phyloP scores from a whole-genome alignment of 2,113 vertebrate species.

The Hirundichthys speculiger region DNA sequence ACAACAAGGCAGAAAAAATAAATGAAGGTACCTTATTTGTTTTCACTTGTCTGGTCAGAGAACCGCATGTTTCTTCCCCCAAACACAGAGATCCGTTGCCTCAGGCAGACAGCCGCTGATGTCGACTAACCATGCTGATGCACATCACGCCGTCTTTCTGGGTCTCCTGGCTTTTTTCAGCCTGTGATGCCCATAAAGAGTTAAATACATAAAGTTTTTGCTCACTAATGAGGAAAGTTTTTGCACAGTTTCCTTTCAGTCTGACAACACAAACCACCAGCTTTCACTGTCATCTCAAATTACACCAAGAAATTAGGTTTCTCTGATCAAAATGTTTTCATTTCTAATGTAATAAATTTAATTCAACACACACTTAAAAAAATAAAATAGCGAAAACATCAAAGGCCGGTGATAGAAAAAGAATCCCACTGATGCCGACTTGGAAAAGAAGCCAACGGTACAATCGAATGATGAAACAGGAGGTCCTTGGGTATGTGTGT shows the following conservation, averaged over 20 bases:
- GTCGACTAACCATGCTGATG: too few relatives aligned
- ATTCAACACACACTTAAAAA: slow-evolving; percentile 31
- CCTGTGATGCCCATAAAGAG: not conserved
- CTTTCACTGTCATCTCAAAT: slow-evolving; percentile 28
- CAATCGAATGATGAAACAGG: slow-evolving; percentile 51
- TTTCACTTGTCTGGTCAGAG: too few relatives aligned
- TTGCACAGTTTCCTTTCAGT: slow-evolving; percentile 28
- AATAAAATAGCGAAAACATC: slow-evolving; percentile 48
- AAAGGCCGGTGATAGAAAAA: slow-evolving; percentile 45
- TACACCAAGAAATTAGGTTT: slow-evolving; percentile 23
- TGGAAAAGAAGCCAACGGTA: slow-evolving; percentile 52
- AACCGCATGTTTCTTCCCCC: too few relatives aligned
- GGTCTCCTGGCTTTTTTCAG: not conserved
- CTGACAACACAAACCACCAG: slow-evolving; percentile 18
- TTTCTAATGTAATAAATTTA: slow-evolving; percentile 26
- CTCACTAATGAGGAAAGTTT: not conserved
- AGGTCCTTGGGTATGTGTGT: slow-evolving; percentile 45
- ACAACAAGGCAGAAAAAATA: too few relatives aligned
- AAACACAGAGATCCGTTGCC: too few relatives aligned
- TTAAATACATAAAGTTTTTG: not conserved
- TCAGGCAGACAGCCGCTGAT: too few relatives aligned
- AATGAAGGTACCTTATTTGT: too few relatives aligned
- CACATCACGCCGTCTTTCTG: not conserved
- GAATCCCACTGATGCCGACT: slow-evolving; percentile 43
- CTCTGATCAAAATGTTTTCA: slow-evolving; percentile 28